Base-by-base conservation (phyloP, 2,797 vertebrate genomes). In the Syngnathus acus region DNA sequence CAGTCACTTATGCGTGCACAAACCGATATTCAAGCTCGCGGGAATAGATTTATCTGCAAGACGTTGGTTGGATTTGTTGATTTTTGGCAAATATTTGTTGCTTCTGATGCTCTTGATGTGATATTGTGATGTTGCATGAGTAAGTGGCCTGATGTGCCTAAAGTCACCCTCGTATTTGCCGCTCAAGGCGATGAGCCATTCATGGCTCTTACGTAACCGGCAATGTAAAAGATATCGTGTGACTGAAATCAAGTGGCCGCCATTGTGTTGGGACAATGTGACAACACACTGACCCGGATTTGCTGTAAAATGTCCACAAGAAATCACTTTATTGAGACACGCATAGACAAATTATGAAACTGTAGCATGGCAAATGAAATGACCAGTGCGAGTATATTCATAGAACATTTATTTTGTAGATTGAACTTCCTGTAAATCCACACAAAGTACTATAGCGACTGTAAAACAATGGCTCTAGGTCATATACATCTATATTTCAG, bases 241-340 rank as follows among this genome's bases (percentile, higher is more conserved):
- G 73, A 87, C 80, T 86, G 86, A 84, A 85, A 84, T 78, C 70
- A 73, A 83, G 79, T 17, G 59, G 66, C 68, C 71, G 82, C 66
- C 68, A 64, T 23, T 73, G 63, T 62, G 68, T 74, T 65, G 71
- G 65, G 62, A 76, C 21, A 79, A 80, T 65, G 78, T 60, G 65
- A 80, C 84, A 81, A 81, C 69, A 83, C 78, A 80, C 79, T 81
- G 71, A 78, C 68, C 68, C 76, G 47, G 5, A 79, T 80, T 47
- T 60, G 70, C 70, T 80, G 69, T 68, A 70, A 83, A 82, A 84
- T 80, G 78, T 78, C 76, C 84, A 89, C 81, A 84, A 64, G 82
- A 84, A 47, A 84, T 84, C 75, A 88, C 86, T 92, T 93, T 92
- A 92, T 93, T 93, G 76, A 80, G 67, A 79, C 78, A 73, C 85